Evolutionary conservation across 2,113 vertebrate species (phyloP).

Genomic region (Dasyurus viverrinus): DNA sequence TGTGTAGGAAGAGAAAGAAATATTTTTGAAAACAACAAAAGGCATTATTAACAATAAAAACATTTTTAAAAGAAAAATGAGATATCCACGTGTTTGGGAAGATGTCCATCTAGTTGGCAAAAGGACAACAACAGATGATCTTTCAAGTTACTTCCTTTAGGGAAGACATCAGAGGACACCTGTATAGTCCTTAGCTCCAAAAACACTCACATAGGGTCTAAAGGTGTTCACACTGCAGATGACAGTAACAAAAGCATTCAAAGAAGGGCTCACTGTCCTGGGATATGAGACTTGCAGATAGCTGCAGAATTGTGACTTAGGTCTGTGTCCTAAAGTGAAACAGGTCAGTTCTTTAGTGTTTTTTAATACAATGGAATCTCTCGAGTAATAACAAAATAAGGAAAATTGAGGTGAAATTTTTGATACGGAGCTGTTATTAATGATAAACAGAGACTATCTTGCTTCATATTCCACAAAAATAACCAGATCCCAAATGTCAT

Average conservation of each 20-base stretch:
- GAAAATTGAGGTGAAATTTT: slow-evolving; percentile 64
- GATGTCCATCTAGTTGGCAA: slow-evolving; percentile 1
- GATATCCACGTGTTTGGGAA: not conserved
- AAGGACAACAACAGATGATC: slow-evolving; percentile 6
- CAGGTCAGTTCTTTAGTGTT: slow-evolving; percentile 56
- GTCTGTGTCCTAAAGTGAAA: slow-evolving; percentile 50
- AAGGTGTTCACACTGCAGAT: not conserved
- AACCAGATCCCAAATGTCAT: slow-evolving; percentile 56
- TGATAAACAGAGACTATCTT: slow-evolving; percentile 3
- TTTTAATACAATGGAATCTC: slow-evolving; percentile 6
- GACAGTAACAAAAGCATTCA: slow-evolving; percentile 17
- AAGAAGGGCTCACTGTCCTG: slow-evolving; percentile 17
- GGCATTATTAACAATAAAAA: not conserved
- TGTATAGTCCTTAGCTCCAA: not conserved
- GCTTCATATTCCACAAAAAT: slow-evolving; percentile 44
- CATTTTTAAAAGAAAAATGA: not conserved
- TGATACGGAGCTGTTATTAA: slow-evolving; percentile 57
- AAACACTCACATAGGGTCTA: slow-evolving; percentile 10
- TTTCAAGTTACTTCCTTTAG: slow-evolving; percentile 4
- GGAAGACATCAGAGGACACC: slow-evolving; percentile 27
- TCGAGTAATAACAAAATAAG: slow-evolving; percentile 43
- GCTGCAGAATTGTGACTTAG: slow-evolving; percentile 18
- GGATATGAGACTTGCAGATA: slow-evolving; percentile 39
- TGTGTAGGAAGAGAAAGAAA: not conserved
- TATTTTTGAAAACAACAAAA: not conserved